phyloP scores from a whole-genome alignment of 2,888 invertebrate species.

The Sabellastarte sp. region DNA sequence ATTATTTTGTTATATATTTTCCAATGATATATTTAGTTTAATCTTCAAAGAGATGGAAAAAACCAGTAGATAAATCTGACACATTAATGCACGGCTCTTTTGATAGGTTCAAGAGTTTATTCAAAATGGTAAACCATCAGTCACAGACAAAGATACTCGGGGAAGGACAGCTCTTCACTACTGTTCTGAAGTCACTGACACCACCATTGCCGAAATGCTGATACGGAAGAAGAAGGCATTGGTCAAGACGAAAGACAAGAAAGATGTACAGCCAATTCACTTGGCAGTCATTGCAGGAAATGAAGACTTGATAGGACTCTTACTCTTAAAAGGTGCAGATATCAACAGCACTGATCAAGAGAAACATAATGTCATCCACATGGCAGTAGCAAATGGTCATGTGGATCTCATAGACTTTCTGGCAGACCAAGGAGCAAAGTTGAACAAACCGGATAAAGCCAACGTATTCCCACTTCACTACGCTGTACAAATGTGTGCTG shows the following conservation, averaged over 20 bases:
- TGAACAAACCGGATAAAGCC: background rate
- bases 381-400: background rate
- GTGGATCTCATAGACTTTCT: background rate
- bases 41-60: too few species aligned
- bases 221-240: background rate
- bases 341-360: background rate
- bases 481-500: background rate
- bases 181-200: background rate
- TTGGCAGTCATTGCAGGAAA: background rate
- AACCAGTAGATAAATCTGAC: too few species aligned
- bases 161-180: background rate
- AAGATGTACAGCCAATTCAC: background rate
- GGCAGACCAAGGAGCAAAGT: background rate
- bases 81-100: too few species aligned
- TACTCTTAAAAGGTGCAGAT: background rate
- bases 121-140: background rate
- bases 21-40: too few species aligned
- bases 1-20: too few species aligned
- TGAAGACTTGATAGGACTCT: background rate
- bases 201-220: background rate
- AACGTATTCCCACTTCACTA: background rate
- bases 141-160: background rate
- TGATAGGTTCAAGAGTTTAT: slow-evolving; percentile 20
- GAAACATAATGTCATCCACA: background rate
- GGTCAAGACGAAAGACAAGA: background rate